A percentile compares a stretch with the other conserved stretches of the same genome.
Conservation (phyloP, 2,888 invertebrate species). For the Cryptus viduatorius region DNA sequence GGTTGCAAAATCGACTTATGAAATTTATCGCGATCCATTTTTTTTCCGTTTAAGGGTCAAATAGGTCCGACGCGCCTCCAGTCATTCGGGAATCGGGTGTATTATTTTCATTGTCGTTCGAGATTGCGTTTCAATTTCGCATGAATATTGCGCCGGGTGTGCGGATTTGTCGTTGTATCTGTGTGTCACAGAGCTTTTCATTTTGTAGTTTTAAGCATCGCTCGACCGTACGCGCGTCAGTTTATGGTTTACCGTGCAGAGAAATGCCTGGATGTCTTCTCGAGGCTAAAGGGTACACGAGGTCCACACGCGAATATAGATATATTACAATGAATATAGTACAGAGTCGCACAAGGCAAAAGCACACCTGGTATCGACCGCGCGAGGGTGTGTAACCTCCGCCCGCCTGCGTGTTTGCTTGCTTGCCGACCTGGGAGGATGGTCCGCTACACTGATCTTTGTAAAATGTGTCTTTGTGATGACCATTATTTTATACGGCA, state of each 20-base stretch:
- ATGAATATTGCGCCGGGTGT: background rate
- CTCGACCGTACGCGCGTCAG: background rate
- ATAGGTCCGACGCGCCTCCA: background rate
- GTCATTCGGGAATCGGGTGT: background rate
- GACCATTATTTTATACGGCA: background rate
- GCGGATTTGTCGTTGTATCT: background rate
- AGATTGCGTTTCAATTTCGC: conserved; percentile 11
- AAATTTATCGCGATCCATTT: background rate
- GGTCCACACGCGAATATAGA: conserved; percentile 24
- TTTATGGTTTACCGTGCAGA: conserved; percentile 18
- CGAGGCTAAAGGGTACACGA: background rate
- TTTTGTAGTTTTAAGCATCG: conserved; percentile 4
- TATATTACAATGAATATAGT: conserved; percentile 12
- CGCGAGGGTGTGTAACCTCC: conserved; percentile 39
- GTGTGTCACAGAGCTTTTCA: conserved; percentile 16
- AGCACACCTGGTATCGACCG: conserved; percentile 65
- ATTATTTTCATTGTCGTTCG: conserved; percentile 19
- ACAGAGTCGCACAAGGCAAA: conserved; percentile 32
- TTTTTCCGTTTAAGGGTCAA: background rate
- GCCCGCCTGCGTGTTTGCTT: conserved; percentile 19
- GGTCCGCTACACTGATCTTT: conserved; percentile 10
- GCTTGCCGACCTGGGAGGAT: conserved; percentile 36
- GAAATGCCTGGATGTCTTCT: conserved; percentile 28
- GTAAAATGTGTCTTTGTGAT: conserved; percentile 20
- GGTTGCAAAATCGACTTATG: background rate